Base-by-base conservation (phyloP, 2,113 vertebrate genomes). In the Peromyscus polionotus region DNA sequence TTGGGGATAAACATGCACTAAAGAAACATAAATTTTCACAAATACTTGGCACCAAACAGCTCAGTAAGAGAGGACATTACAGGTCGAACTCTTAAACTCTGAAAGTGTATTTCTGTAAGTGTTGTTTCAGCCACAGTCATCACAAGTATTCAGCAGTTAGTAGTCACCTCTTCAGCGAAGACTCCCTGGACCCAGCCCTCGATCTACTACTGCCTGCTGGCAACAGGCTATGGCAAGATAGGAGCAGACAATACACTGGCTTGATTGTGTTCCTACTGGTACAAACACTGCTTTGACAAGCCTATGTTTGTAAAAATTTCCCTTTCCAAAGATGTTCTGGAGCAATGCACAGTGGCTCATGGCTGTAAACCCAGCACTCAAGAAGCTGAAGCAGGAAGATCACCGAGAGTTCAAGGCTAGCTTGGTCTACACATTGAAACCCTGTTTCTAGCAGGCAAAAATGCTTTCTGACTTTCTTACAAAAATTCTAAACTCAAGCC, bases 141-240 rank as follows among this genome's bases (percentile, higher is more conserved):
- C 93, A 51, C 72, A 87, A 90, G 8, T 54, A 75, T 83, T 93
- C 45, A 90, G 28, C n/a, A n/a, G 88, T 92, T 95, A 90, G 63
- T 33, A 93, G 95, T 91, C 76, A 80, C 17, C 12, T 54, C 95
- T 97, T 68, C 65, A 81, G 90, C 88, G 39, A 59, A 95, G 70
- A 68, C 70, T 97, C 28, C 45, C 12, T 33, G 20, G 65, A 2
- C 14, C 19, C 54, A 89, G 28, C 45, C n/a, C 94, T 75, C 63
- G 28, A 33, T 39, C 2, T 61, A 12, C 2, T 61, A 12, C 17
- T 7, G 70, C 57, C 77, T 57, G 42, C 57, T 80, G 26, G 67
- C 92, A 70, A 81, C 3, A 5, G 11, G 22, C 45, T 51, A 22
- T 28, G 70, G 36, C 28, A 80, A 73, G 7, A 54, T 0, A 31